Base-by-base conservation (phyloP, 2,113 vertebrate genomes). In the Dendrocopos noguchii region DNA sequence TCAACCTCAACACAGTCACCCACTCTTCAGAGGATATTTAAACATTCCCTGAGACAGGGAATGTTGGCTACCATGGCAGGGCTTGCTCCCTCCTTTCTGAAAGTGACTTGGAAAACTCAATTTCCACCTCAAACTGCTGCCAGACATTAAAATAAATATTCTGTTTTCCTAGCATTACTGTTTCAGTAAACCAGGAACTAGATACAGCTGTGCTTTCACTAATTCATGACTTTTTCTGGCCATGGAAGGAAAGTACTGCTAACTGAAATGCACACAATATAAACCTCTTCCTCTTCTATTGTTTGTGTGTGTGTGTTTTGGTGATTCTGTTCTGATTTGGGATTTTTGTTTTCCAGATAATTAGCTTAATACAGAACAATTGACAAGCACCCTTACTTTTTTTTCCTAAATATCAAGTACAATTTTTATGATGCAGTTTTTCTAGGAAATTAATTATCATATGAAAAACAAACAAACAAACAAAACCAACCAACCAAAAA, bases 91-190 rank as follows among this genome's bases (percentile, higher is more conserved):
- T 70, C 8, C 44, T 59, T 91, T 66, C 75, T 76, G 79, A 73
- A 94, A 84, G 71, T 52, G 34, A 71, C 64, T 74, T 66, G 52
- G 68, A 95, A 86, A 80, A 82, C 64, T 77, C 60, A 59, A 91
- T 91, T 82, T 95, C 56, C 56, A 90, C 52, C 56, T 66, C 60
- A 95, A 91, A 94, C 74, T 85, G 74, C 64, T 85, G 75, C 64
- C 64, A 87, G 50, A 64, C 8, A 61, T 87, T 84, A 70, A 91
- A 84, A 87, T 17, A 76, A 84, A 92, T 50, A 81, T n/a, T 76
- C 7, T 73, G 4, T 66, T 88, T 85, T 81, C 61, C 27, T 73
- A 47, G 22, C 7, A 15, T 22, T 81, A 11, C 9, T 44, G 82
- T 84, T 84, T 65, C 55, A 84, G 20, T 36, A 92, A 87, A 63